These are phyloP conservation scores for Mionectes macconnelli DNA, from an alignment of 2,113 vertebrate species.

Conservation along the genomic window DNA sequence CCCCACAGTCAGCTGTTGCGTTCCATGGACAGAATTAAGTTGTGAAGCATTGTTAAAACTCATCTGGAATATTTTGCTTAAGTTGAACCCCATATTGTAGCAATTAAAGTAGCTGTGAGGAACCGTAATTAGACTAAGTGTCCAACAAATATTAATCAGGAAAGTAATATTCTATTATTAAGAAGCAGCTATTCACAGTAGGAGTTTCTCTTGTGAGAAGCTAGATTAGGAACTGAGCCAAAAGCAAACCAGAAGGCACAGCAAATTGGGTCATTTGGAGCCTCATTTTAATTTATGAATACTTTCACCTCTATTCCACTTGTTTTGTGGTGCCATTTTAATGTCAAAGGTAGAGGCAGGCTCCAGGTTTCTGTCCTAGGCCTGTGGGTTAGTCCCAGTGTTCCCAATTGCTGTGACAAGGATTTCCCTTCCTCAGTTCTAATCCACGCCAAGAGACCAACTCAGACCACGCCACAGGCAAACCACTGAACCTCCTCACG, in stretches of 20 bases:
- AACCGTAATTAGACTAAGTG: slow-evolving; percentile 36
- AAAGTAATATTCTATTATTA: slow-evolving; percentile 54
- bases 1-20: not conserved
- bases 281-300: not conserved
- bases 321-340: not conserved
- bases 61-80: slow-evolving; percentile 48
- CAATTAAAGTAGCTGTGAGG: slow-evolving; percentile 68
- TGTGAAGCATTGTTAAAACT: slow-evolving; percentile 40
- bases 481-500: not conserved
- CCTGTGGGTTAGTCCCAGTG: not conserved
- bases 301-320: not conserved
- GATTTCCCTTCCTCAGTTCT: not conserved
- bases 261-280: not conserved
- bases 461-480: not conserved
- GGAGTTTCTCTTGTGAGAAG: not conserved
- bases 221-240: not conserved
- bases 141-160: slow-evolving; percentile 56
- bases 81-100: slow-evolving; percentile 65
- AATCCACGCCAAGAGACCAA: not conserved
- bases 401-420: not conserved
- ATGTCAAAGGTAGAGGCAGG: not conserved
- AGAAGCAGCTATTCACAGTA: not conserved
- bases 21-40: slow-evolving; percentile 37
- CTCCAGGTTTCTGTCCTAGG: not conserved
- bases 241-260: not conserved